Evolutionary conservation across 1,140 invertebrate species (phyloP), one percentile per base, ranked within the genome.

Genomic region (Steinernema khuongi): DNA sequence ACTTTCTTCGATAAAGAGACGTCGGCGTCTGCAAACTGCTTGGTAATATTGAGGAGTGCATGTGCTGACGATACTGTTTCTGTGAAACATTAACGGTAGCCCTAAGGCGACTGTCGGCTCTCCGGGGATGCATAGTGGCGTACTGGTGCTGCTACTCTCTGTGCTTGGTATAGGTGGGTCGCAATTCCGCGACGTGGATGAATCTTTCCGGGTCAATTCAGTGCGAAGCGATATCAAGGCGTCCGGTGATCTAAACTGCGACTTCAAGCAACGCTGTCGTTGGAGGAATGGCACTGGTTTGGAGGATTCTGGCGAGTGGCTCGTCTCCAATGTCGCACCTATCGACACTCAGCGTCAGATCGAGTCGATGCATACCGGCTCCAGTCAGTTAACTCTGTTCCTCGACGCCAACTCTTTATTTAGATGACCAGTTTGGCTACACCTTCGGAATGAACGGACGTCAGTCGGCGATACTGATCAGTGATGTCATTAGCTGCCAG

Each of bases 181-280:
- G n/a, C n/a, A n/a, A n/a, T n/a, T n/a, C n/a, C n/a, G n/a, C n/a
- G n/a, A n/a, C n/a, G n/a, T n/a, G n/a, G n/a, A n/a, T n/a, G n/a
- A n/a, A n/a, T n/a, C n/a, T n/a, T n/a, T n/a, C 26, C 50, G 50
- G 4, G 4, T 60, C 7, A 14, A 74, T 44, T 72, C 36, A 77
- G 76, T 68, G 14, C n/a, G n/a, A 2, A 18, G 73, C 29, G 74
- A 77, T 68, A 77, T 77, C 26, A 33, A 30, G 22, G 7, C 73
- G 2, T 77, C 76, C 18, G 67, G 70, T 28, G 73, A 77, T 30
- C 31, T 77, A 1, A 77, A 77, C 60, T 77, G 76, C 31, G 76
- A 77, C 44, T 77, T 77, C 67, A 31, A 70, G 26, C 50, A 70
- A 0, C 31, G 30, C 0, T 77, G 76, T 31, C 31, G 74, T 22